Conservation (phyloP, 2,797 vertebrate genomes). For the Arnoldichthys spilopterus region DNA sequence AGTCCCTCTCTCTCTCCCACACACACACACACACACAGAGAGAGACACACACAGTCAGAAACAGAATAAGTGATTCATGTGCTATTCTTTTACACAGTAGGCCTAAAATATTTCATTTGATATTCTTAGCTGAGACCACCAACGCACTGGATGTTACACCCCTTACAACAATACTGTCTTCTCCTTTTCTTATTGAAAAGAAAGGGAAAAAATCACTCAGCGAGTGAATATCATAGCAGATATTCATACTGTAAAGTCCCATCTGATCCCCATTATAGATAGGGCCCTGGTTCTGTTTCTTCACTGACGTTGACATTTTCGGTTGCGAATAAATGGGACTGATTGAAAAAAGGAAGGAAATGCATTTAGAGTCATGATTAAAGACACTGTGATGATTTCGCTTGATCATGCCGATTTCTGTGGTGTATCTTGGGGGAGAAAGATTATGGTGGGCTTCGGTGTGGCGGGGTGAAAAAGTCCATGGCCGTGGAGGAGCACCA, state of each 20-base stretch:
- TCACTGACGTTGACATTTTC: neutral
- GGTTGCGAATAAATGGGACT: neutral
- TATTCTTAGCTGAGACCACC: neutral
- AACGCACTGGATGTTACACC: neutral
- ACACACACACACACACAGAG: neutral
- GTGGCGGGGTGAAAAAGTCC: slow-evolving; percentile 20
- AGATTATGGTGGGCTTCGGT: neutral
- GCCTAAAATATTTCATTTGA: neutral
- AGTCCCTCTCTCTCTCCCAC: too few species aligned
- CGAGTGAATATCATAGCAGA: neutral
- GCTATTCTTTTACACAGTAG: neutral
- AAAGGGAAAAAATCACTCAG: neutral
- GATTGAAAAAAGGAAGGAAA: neutral
- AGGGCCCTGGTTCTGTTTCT: neutral
- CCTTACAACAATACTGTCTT: neutral
- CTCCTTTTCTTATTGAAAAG: neutral
- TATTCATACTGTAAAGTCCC: neutral
- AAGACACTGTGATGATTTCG: neutral
- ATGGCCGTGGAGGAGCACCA: slow-evolving; percentile 21
- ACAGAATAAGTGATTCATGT: neutral
- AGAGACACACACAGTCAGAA: too few species aligned
- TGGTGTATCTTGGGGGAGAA: neutral
- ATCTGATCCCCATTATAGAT: slow-evolving; percentile 9
- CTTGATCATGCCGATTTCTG: neutral
- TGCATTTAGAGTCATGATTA: neutral